Evolutionary conservation across 1,140 invertebrate genomes (phyloP).

Genomic region (Macrostomum lignano): DNA sequence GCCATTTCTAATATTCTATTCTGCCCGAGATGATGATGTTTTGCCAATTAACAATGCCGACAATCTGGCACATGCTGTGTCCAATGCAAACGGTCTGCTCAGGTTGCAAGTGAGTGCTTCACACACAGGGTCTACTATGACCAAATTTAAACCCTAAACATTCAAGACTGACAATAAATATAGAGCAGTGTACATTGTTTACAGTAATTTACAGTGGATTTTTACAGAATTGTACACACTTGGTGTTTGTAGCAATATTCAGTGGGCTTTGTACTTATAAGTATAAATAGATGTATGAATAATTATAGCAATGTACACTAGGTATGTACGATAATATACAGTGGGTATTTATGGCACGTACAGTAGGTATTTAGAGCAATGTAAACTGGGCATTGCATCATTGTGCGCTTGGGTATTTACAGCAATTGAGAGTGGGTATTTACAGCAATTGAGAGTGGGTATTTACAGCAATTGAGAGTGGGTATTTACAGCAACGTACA

Average conservation of each 20-base stretch:
- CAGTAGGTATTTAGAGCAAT: no score
- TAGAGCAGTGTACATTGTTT: neutral
- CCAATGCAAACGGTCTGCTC: conserved; percentile 51
- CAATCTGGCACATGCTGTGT: conserved; percentile 54
- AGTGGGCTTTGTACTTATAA: no score
- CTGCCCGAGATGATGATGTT: conserved; percentile 71
- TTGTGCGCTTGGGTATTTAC: no score
- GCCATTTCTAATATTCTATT: conserved; percentile 70
- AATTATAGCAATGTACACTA: no score
- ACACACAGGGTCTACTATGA: conserved; percentile 45
- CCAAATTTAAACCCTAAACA: neutral
- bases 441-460: no score
- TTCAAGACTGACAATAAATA: neutral
- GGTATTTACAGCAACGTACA: no score
- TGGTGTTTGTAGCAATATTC: conserved; percentile 9
- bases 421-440: no score
- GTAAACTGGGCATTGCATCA: no score
- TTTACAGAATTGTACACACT: conserved; percentile 2
- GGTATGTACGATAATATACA: no score
- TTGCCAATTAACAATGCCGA: conserved; percentile 96
- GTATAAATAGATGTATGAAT: no score
- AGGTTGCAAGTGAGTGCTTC: conserved; percentile 66
- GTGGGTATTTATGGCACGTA: no score
- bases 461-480: no score
- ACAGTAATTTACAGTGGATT: neutral